Evolutionary conservation across 2,888 invertebrate genomes (phyloP).

Genomic region (Andrena marginata): DNA sequence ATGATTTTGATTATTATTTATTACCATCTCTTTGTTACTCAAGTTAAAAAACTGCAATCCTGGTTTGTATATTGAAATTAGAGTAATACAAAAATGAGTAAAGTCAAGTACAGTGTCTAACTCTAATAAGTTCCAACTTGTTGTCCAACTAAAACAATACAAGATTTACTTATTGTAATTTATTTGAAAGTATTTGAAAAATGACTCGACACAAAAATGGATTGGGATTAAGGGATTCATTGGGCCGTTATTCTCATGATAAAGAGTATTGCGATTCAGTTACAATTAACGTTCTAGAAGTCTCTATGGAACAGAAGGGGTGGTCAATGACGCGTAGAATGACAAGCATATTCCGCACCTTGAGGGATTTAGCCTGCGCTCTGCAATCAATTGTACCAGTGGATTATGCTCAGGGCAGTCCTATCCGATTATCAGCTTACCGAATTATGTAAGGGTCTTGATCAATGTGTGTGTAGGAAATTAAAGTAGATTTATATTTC

Average conservation of each 20-base stretch:
- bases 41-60: too few relatives aligned
- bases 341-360: constrained; percentile 29
- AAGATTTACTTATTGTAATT: background rate
- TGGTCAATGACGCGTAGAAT: constrained; percentile 34
- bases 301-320: background rate
- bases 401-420: constrained; percentile 10
- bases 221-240: constrained; percentile 8
- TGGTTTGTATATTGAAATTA: too few relatives aligned
- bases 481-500: background rate
- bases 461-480: background rate
- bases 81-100: too few relatives aligned
- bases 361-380: constrained; percentile 34
- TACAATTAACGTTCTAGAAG: constrained; percentile 29
- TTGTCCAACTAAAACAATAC: background rate
- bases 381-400: constrained; percentile 35
- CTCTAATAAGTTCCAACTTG: too few relatives aligned
- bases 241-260: background rate
- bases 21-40: too few relatives aligned
- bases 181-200: background rate
- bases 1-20: too few relatives aligned
- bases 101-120: too few relatives aligned
- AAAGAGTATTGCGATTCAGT: background rate
- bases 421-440: constrained; percentile 9
- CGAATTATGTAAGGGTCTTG: background rate
- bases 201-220: background rate